Evolutionary conservation across 2,888 invertebrate genomes (phyloP), one percentile per base, ranked within the genome.

Genomic region (Hemaris fuciformis): DNA sequence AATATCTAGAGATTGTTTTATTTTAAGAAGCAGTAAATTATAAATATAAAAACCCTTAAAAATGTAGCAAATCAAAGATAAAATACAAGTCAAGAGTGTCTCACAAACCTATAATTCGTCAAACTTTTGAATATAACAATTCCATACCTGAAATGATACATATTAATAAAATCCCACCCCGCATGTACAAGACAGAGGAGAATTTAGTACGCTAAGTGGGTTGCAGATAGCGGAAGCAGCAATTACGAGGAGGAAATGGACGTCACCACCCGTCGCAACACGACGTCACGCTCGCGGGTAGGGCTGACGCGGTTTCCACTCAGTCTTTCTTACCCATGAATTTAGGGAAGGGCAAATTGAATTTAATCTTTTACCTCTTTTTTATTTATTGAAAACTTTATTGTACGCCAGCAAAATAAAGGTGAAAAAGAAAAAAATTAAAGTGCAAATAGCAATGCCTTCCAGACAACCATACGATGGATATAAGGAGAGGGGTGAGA

Each of bases 211-310:
- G 74, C 80, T 85, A 87, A 87, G 83, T 84, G 87, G 80, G 83
- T 84, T 84, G 83, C 74, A 82, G 86, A 86, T 85, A 84, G 76
- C 80, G 80, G 80, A 79, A 80, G 70, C 82, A 78, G 73, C 79
- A 83, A 85, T 86, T 81, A 81, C 77, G 74, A 76, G 73, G 80
- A 81, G 84, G 78, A 83, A 87, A 87, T 85, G 84, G 89, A 84
- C 79, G 81, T 72, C 76, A 72, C 78, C 77, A 66, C 72, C 76
- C 76, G 72, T 67, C 72, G 66, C 70, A 69, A 68, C 70, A 69
- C 70, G 62, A 34, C 25, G 20, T 25, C 71, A 69, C 64, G 64
- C 66, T 64, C 63, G 58, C 65, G 57, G 60, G 59, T 70, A 85
- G 83, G 86, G 85, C 61, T 85, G 77, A 62, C 18, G 8, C 23